phyloP scores from a whole-genome alignment of 1,140 invertebrate species.

The Hylaeus anthracinus region DNA sequence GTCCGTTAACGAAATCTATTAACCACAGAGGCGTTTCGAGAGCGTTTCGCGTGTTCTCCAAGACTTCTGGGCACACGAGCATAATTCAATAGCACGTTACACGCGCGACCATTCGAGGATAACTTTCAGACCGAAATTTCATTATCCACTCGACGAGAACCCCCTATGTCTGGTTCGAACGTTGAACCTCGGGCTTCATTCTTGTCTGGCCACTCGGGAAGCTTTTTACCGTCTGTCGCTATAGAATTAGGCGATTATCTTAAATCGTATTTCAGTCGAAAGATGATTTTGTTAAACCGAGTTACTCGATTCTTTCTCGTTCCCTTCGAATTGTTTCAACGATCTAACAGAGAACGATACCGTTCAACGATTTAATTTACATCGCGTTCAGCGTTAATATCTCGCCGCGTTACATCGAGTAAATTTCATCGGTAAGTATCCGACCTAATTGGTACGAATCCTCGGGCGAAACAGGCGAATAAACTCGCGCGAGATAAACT shows the following conservation, averaged over 20 bases:
- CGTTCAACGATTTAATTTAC: no score
- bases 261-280: no score
- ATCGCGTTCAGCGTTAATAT: no score
- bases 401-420: no score
- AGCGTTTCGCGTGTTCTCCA: constrained; percentile 22
- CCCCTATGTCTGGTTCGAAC: neutral
- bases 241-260: no score
- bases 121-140: constrained; percentile 18
- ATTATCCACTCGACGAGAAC: constrained; percentile 10
- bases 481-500: constrained; percentile 11
- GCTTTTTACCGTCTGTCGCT: no score
- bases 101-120: neutral
- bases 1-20: constrained; percentile 61
- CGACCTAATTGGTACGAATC: neutral
- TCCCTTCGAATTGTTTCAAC: no score
- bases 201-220: no score
- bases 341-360: no score
- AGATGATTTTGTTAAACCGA: no score
- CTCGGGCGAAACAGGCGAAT: neutral
- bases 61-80: neutral
- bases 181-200: neutral
- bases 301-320: no score
- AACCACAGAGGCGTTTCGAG: constrained; percentile 27
- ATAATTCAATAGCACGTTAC: constrained; percentile 38
- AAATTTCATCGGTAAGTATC: no score